A percentile compares a stretch with the other conserved stretches of the same genome.
phyloP scores from a whole-genome alignment of 23 tunicate genomes.

The Trididemnum clinides region DNA sequence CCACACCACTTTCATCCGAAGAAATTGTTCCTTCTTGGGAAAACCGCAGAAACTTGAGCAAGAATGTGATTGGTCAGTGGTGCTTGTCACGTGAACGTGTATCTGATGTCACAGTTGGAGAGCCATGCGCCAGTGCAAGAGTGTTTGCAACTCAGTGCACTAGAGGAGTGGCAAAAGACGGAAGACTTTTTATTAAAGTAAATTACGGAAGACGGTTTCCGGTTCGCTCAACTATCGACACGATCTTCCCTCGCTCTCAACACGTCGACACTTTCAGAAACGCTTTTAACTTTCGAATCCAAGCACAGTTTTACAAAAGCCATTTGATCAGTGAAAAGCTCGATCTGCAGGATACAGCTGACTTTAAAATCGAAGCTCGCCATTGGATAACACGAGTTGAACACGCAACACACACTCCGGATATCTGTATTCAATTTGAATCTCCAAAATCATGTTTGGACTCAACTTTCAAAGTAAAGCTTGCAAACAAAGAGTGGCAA shows the following conservation, averaged over 20 bases:
- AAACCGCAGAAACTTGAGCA: slow-evolving; percentile 44
- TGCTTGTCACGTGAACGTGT: slow-evolving; percentile 68
- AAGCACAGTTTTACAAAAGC: slow-evolving; percentile 75
- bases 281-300: slow-evolving; percentile 74
- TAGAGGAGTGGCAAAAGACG: slow-evolving; percentile 46
- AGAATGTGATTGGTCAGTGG: slow-evolving; percentile 55
- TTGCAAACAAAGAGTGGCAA: slow-evolving; percentile 58
- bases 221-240: neutral
- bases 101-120: slow-evolving; percentile 22
- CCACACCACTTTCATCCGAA: neutral
- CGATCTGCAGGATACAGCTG: neutral
- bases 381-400: slow-evolving; percentile 46
- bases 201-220: slow-evolving; percentile 26
- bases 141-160: slow-evolving; percentile 45
- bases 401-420: slow-evolving; percentile 47
- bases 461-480: slow-evolving; percentile 32
- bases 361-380: slow-evolving; percentile 38
- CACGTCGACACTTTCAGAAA: slow-evolving; percentile 39
- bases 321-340: slow-evolving; percentile 7
- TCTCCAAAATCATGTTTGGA: slow-evolving; percentile 60
- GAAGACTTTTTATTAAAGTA: slow-evolving; percentile 42
- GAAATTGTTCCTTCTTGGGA: slow-evolving; percentile 42
- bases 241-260: neutral
- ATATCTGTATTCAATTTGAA: slow-evolving; percentile 29
- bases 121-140: neutral